Conservation (phyloP, 2,113 vertebrate genomes). For the Catharus minimus region DNA sequence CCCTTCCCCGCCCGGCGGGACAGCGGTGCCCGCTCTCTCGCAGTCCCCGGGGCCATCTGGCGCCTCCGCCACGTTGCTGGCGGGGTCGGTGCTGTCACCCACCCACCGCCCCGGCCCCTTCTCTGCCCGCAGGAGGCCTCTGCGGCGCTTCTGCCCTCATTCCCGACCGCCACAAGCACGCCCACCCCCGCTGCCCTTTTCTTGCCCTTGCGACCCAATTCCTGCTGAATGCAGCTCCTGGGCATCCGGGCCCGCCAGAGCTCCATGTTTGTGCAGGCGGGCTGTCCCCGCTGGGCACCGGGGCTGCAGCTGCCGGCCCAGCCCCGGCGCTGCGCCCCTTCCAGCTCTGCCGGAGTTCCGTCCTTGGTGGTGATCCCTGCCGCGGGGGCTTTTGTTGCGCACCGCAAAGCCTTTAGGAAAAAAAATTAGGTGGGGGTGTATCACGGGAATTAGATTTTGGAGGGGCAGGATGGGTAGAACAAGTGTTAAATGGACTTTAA, state of each 20-base stretch:
- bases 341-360: not conserved
- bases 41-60: rapidly evolving
- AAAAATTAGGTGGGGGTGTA: not conserved
- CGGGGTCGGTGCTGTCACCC: not conserved
- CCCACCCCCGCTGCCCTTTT: not conserved
- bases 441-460: not conserved
- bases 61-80: rapidly evolving
- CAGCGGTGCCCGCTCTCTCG: rapidly evolving
- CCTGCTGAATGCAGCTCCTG: not conserved
- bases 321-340: not conserved
- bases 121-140: not conserved
- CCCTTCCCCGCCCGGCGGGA: not conserved
- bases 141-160: not conserved
- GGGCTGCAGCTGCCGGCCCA: not conserved
- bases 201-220: not conserved
- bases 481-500: not conserved
- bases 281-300: not conserved
- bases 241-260: not conserved
- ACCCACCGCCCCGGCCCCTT: rapidly evolving
- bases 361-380: not conserved
- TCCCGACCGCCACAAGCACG: not conserved
- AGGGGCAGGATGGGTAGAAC: not conserved
- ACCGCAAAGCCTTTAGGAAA: not conserved
- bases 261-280: rapidly evolving
- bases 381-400: not conserved